Base-by-base conservation (phyloP, 2,888 invertebrate genomes). In the Graphium colonna region DNA sequence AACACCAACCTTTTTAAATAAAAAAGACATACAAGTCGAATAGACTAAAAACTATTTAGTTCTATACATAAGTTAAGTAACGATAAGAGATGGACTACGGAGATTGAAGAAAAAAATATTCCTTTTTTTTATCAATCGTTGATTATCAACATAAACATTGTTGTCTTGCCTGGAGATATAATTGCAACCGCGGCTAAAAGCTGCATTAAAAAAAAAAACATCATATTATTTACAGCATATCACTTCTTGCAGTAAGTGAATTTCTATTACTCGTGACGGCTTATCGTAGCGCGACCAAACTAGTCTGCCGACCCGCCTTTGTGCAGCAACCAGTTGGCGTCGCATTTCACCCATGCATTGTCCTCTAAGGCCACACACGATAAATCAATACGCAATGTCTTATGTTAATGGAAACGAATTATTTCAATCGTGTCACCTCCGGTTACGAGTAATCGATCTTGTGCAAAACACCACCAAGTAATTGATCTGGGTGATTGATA, bases 261-360 rank as follows among this genome's bases (percentile, higher is more conserved):
- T 48, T 39, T 48, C 52, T 53, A 53, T 48, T 53, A 9, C 38
- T 52, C 46, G 46, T 15, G 36, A 52, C 31, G 57, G 52, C 54
- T 50, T 60, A 60, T 58, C 60, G 59, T 62, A 60, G 63, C 63
- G 64, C 66, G 65, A 67, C 61, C 61, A 63, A 65, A 67, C 65
- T 60, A 63, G 63, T 60, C 56, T 45, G 59, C 51, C 60, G 55
- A 59, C 51, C 60, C 56, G 59, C 52, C 61, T 65, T 74, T 61
- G 63, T 70, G 67, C 63, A 59, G 44, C 17, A 62, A 72, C 68
- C 68, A 60, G 71, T 71, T 64, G 53, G 55, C 41, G 50, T 40
- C 40, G 59, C 58, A 58, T 56, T 59, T 49, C 28, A 42, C 45
- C 16, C 28, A 16, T 10, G 43, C 43, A 49, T 54, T 49, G 53